A percentile compares a stretch with the other conserved stretches of the same genome.
These are phyloP conservation scores for Zaprionus bogoriensis DNA, from an alignment of 2,888 invertebrate genomes.

Conservation along the genomic window DNA sequence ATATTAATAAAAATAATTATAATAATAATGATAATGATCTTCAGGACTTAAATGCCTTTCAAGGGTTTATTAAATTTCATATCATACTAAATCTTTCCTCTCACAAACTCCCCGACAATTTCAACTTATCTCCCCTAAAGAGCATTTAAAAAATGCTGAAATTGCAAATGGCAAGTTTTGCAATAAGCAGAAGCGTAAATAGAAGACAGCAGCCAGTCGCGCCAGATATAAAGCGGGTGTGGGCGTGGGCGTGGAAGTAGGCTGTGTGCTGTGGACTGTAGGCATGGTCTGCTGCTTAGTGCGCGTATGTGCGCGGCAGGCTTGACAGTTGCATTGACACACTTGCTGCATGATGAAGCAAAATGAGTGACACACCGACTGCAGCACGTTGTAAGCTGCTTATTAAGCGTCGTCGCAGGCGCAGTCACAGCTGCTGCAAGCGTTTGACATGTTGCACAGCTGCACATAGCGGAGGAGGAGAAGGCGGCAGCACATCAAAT, in stretches of 20 bases:
- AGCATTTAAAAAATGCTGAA: slow-evolving; percentile 60
- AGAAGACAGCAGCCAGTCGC: slow-evolving; percentile 32
- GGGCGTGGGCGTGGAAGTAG: neutral
- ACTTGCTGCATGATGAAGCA: slow-evolving; percentile 78
- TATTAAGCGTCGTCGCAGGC: slow-evolving; percentile 56
- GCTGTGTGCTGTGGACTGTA: too few species aligned
- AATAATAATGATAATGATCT: too few species aligned
- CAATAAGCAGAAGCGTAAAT: slow-evolving; percentile 68
- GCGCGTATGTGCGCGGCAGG: slow-evolving; percentile 15
- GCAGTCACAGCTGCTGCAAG: slow-evolving; percentile 15
- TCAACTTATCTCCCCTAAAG: slow-evolving; percentile 6
- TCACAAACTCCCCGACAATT: neutral
- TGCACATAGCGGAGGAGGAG: slow-evolving; percentile 6
- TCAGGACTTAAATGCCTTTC: too few species aligned
- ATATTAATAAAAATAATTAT: too few species aligned
- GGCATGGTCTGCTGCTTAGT: neutral
- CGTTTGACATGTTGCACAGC: slow-evolving; percentile 42
- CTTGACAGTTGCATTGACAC: slow-evolving; percentile 68
- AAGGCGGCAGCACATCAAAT: slow-evolving; percentile 40
- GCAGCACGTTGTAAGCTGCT: slow-evolving; percentile 72
- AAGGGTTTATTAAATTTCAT: too few species aligned
- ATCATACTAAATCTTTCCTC: neutral
- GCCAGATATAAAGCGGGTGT: slow-evolving; percentile 5
- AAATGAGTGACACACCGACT: slow-evolving; percentile 78
- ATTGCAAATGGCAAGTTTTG: slow-evolving; percentile 75